Conservation (phyloP, 2,797 vertebrate species). For the Paramormyrops hopkinsi region DNA sequence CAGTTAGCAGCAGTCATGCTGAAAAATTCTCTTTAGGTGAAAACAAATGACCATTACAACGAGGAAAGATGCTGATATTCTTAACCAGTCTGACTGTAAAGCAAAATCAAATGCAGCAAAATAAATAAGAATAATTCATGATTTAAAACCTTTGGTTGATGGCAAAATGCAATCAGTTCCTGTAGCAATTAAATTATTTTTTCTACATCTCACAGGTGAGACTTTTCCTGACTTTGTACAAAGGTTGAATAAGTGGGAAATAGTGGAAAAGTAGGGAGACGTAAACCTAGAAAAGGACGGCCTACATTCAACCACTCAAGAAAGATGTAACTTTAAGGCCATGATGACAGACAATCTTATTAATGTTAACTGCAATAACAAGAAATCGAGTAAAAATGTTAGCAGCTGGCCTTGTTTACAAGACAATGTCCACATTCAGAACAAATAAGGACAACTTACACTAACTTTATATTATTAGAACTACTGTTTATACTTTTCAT, state of each 20-base stretch:
- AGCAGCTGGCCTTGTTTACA: constrained; percentile 35
- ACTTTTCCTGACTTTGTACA: neutral
- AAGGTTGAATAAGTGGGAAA: neutral
- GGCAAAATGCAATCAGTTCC: neutral
- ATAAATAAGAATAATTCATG: neutral
- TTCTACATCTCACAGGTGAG: neutral
- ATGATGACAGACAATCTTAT: neutral
- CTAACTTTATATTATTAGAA: neutral
- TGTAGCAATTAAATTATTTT: neutral
- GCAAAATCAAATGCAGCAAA: neutral
- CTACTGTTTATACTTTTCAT: neutral
- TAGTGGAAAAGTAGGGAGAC: neutral
- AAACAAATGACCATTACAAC: neutral
- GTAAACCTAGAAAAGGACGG: neutral
- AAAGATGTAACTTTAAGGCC: neutral
- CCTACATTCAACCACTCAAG: neutral
- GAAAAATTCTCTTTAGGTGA: neutral
- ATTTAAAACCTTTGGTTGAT: neutral
- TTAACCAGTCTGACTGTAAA: neutral
- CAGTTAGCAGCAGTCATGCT: neutral
- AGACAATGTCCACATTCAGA: constrained; percentile 37
- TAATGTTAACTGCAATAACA: neutral
- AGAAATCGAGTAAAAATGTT: constrained; percentile 32
- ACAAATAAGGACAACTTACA: neutral
- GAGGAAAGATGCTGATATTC: neutral